Evolutionary conservation across 1,140 invertebrate species (phyloP).

Genomic region (Nomia melanderi): DNA sequence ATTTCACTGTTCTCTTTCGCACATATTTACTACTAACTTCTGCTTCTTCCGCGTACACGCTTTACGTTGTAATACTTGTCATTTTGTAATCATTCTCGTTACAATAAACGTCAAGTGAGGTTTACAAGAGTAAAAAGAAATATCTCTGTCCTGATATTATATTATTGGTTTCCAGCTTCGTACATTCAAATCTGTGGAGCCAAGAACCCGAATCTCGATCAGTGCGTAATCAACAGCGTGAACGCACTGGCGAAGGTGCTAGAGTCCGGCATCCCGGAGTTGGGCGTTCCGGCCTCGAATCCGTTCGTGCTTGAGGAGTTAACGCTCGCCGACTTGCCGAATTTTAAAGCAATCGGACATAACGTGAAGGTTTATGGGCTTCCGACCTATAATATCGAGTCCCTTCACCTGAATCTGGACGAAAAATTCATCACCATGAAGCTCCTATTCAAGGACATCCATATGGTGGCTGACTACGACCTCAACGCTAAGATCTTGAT

Average conservation of each 20-base stretch:
- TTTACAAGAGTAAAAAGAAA: too few relatives aligned
- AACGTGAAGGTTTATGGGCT: conserved; percentile 81
- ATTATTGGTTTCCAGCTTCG: conserved; percentile 79
- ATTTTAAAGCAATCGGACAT: conserved; percentile 78
- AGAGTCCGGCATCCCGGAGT: conserved; percentile 83
- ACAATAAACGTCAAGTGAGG: too few relatives aligned
- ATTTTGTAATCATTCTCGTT: too few relatives aligned
- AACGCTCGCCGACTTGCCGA: conserved; percentile 71
- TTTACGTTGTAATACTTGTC: too few relatives aligned
- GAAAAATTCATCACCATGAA: conserved; percentile 78
- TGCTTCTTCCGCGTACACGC: too few relatives aligned
- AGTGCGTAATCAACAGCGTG: conserved; percentile 83
- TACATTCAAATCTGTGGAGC: conserved; percentile 85
- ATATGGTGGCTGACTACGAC: conserved; percentile 82
- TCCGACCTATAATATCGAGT: conserved; percentile 79
- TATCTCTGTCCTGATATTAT: too few relatives aligned
- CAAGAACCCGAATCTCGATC: conserved; percentile 82
- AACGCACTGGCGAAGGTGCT: conserved; percentile 80
- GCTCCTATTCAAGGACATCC: conserved; percentile 78
- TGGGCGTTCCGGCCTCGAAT: conserved; percentile 84
- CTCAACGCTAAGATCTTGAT: conserved; percentile 82
- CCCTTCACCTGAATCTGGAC: conserved; percentile 80
- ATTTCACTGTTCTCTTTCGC: too few relatives aligned
- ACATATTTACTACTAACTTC: too few relatives aligned
- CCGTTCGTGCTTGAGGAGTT: conserved; percentile 82